Conservation (phyloP, 2,113 vertebrate genomes). For the Condylura cristata region DNA sequence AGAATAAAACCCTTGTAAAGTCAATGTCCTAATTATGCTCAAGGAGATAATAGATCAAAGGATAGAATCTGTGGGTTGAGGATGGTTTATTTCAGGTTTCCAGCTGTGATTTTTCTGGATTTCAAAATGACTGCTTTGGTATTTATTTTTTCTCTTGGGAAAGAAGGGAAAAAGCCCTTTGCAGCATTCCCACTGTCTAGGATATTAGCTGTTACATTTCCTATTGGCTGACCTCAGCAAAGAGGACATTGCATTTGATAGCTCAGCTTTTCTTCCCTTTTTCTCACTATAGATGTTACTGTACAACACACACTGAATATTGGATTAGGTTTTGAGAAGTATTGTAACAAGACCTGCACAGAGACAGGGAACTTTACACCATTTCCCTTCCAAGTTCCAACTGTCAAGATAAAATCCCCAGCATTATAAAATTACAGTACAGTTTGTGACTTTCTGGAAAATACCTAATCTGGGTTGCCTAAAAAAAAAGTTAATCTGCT, state of each 20-base stretch:
- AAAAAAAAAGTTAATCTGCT: constrained; percentile 56
- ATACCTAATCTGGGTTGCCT: constrained; percentile 66
- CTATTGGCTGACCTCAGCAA: constrained; percentile 82
- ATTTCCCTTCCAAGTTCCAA: constrained; percentile 57
- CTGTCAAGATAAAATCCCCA: constrained; percentile 52
- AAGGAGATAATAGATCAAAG: constrained; percentile 58
- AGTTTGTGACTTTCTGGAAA: constrained; percentile 63
- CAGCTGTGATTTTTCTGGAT: constrained; percentile 84
- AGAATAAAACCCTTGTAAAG: background rate
- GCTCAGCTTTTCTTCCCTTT: constrained; percentile 72
- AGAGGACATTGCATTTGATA: constrained; percentile 79
- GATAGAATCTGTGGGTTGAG: constrained; percentile 56
- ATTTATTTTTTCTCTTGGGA: constrained; percentile 87
- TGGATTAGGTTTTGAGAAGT: constrained; percentile 42
- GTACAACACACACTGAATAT: constrained; percentile 22
- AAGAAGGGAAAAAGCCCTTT: constrained; percentile 81
- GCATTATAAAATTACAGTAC: constrained; percentile 30
- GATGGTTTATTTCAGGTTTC: constrained; percentile 77
- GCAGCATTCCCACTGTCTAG: constrained; percentile 86
- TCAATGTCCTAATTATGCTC: background rate
- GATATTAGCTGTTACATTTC: constrained; percentile 83
- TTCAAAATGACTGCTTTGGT: constrained; percentile 80
- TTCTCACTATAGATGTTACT: constrained; percentile 79
- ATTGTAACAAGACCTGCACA: constrained; percentile 57
- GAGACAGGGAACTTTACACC: constrained; percentile 2